Evolutionary conservation across 2,113 vertebrate species (phyloP).

Genomic region (Rhinolophus ferrumequinum): DNA sequence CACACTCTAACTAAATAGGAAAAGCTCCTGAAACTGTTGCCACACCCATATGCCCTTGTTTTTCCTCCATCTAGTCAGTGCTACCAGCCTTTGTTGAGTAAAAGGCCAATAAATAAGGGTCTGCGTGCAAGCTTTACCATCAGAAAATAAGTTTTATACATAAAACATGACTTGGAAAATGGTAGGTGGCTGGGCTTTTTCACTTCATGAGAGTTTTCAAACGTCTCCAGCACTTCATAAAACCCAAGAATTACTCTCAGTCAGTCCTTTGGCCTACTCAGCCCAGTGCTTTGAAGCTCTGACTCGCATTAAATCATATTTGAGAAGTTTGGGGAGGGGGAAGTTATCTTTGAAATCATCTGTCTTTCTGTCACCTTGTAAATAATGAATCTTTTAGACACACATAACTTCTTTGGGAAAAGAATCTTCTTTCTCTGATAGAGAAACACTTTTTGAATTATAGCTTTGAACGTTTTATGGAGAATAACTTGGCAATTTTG

Average conservation of each 20-base stretch:
- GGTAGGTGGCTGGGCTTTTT: not conserved
- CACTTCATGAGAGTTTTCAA: not conserved
- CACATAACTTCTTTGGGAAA: not conserved
- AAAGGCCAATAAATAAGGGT: not conserved
- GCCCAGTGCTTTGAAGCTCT: not conserved
- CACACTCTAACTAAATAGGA: not conserved
- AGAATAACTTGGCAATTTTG: slow-evolving; percentile 27
- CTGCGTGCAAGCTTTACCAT: not conserved
- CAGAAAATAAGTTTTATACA: not conserved
- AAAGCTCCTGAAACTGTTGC: not conserved
- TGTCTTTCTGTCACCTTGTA: slow-evolving; percentile 23
- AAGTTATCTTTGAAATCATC: not conserved
- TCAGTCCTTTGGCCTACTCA: not conserved
- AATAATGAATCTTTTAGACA: not conserved
- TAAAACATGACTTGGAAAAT: not conserved
- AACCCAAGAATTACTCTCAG: not conserved
- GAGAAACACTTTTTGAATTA: not conserved
- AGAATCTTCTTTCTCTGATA: not conserved
- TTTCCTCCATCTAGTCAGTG: not conserved
- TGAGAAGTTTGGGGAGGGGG: not conserved
- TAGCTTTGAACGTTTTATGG: not conserved
- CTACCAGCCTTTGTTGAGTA: not conserved
- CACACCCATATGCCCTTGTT: too few relatives aligned
- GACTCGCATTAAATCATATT: not conserved
- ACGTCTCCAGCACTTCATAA: not conserved